phyloP scores from a whole-genome alignment of 2,888 invertebrate genomes.

The Ischnus inquisitorius region DNA sequence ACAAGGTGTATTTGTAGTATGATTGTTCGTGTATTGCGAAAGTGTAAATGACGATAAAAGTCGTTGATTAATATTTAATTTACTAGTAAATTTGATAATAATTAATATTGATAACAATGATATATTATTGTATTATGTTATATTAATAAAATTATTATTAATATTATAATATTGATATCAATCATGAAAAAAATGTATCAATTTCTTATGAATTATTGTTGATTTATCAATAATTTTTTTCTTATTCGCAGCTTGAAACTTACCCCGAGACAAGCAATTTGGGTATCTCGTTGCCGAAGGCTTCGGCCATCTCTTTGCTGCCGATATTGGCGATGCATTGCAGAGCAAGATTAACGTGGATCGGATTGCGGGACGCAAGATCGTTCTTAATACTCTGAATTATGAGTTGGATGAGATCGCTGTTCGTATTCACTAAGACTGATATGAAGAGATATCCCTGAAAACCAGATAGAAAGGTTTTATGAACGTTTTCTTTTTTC shows the following conservation, averaged over 20 bases:
- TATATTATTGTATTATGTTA: too few relatives aligned
- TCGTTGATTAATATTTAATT: too few relatives aligned
- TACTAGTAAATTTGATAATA: too few relatives aligned
- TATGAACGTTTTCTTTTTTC: background rate
- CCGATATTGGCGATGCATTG: constrained; percentile 99
- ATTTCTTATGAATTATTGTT: too few relatives aligned
- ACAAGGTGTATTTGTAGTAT: constrained; percentile 55
- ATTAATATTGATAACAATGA: too few relatives aligned
- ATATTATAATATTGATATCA: too few relatives aligned
- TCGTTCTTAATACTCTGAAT: constrained; percentile 99
- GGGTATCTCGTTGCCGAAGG: constrained; percentile 99
- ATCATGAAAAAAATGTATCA: too few relatives aligned
- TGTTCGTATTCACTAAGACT: constrained; percentile 99
- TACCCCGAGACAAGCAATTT: constrained; percentile 98
- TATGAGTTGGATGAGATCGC: constrained; percentile 99
- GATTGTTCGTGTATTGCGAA: constrained; percentile 49
- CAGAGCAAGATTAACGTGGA: constrained; percentile 98
- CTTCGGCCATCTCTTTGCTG: constrained; percentile 99
- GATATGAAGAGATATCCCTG: constrained; percentile 99
- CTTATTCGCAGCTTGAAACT: constrained; percentile 73
- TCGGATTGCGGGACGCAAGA: constrained; percentile 97
- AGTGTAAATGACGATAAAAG: constrained; percentile 46
- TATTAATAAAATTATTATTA: too few relatives aligned
- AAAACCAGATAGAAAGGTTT: constrained; percentile 76
- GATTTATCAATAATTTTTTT: constrained; percentile 9